These are phyloP conservation scores for Zeugodacus cucurbitae DNA, from an alignment of 1,140 invertebrate species.

Conservation along the genomic window DNA sequence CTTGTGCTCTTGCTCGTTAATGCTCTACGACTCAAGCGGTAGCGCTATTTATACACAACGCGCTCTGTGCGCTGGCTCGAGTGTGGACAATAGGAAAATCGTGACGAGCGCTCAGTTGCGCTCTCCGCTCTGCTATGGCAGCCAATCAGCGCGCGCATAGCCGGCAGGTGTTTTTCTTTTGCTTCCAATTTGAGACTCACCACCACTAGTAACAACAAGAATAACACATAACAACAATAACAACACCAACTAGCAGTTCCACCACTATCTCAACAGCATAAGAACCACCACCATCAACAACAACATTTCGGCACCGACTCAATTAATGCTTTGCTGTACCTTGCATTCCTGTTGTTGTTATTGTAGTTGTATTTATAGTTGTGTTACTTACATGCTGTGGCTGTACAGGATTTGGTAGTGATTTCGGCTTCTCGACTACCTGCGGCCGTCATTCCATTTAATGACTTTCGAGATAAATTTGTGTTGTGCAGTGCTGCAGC, in stretches of 20 bases:
- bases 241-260: neutral
- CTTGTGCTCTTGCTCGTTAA: neutral
- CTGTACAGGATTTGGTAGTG: slow-evolving; percentile 33
- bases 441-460: slow-evolving; percentile 12
- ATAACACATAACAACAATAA: neutral
- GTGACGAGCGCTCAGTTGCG: neutral
- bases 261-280: no score
- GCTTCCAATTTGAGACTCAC: neutral
- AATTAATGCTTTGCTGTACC: neutral
- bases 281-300: no score
- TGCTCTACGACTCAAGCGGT: neutral
- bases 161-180: slow-evolving; percentile 56
- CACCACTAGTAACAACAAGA: neutral
- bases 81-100: neutral
- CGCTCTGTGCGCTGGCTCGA: neutral
- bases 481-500: neutral
- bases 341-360: neutral
- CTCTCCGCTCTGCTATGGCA: neutral
- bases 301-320: neutral
- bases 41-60: neutral
- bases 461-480: slow-evolving; percentile 26
- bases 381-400: neutral
- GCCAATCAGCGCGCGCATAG: slow-evolving; percentile 51
- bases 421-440: slow-evolving; percentile 11
- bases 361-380: no score